Conservation (phyloP, 2,797 vertebrate genomes). For the Protosalanx chinensis region DNA sequence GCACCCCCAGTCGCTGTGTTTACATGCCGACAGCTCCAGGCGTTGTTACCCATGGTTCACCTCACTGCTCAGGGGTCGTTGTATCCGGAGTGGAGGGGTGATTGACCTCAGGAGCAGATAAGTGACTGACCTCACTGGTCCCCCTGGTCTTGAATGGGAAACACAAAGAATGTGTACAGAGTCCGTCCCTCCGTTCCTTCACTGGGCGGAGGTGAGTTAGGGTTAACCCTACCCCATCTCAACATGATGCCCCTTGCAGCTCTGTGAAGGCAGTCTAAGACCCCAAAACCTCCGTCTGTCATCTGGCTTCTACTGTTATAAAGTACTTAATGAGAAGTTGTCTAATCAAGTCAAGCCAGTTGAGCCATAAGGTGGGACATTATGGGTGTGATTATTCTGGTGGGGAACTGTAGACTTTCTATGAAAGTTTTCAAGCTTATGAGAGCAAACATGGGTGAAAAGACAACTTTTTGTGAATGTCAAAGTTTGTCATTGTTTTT, state of each 20-base stretch:
- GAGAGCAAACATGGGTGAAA: constrained; percentile 20
- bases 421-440: constrained; percentile 18
- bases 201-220: constrained; percentile 30
- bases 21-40: constrained; percentile 18
- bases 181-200: constrained; percentile 22
- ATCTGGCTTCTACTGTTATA: not conserved
- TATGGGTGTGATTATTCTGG: constrained; percentile 31
- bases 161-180: constrained; percentile 33
- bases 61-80: not conserved
- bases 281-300: not conserved
- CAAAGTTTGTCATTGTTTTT: no score
- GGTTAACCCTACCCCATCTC: constrained; percentile 1
- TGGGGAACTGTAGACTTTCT: constrained; percentile 28
- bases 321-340: constrained; percentile 17
- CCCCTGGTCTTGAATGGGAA: constrained; percentile 17
- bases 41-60: constrained; percentile 1
- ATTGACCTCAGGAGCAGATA: constrained; percentile 1
- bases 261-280: not conserved
- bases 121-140: constrained; percentile 24
- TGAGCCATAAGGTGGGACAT: constrained; percentile 27
- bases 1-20: not conserved
- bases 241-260: constrained; percentile 24
- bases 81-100: not conserved
- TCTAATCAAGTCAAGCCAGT: constrained; percentile 27
- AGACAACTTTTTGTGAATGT: not conserved